Conservation (phyloP, 2,888 invertebrate species). For the Nephrotoma flavescens region DNA sequence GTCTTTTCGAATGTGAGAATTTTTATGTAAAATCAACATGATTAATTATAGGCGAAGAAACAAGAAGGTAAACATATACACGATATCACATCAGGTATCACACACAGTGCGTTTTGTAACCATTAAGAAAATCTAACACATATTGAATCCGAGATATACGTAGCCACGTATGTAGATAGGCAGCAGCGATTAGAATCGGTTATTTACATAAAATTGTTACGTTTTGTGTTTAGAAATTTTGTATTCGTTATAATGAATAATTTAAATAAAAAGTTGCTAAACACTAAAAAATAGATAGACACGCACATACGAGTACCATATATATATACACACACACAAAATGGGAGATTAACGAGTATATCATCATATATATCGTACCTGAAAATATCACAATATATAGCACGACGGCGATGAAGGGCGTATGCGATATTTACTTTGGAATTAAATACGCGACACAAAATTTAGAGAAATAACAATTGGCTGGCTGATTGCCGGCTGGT, state of each 20-base stretch:
- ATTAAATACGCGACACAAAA: not conserved
- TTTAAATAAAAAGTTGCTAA: not conserved
- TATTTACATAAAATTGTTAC: not conserved
- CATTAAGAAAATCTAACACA: not conserved
- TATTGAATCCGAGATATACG: not conserved
- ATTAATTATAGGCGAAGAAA: slow-evolving; percentile 2
- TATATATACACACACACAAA: not conserved
- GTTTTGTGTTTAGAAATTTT: not conserved
- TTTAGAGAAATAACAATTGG: not conserved
- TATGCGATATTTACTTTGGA: not conserved
- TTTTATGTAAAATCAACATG: slow-evolving; percentile 1
- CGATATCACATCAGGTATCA: not conserved
- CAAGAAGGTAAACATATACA: not conserved
- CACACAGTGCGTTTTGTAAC: not conserved
- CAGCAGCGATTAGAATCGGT: not conserved
- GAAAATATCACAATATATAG: not conserved
- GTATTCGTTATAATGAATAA: not conserved
- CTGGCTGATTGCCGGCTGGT: not conserved
- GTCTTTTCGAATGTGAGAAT: not conserved
- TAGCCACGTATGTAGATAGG: not conserved
- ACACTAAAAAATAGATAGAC: not conserved
- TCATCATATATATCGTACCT: not conserved
- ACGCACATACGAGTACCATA: too few species aligned
- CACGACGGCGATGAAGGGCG: not conserved
- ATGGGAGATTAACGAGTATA: not conserved